These are phyloP conservation scores for Meiosimyza platycephala DNA, from an alignment of 2,888 invertebrate genomes.

Conservation along the genomic window DNA sequence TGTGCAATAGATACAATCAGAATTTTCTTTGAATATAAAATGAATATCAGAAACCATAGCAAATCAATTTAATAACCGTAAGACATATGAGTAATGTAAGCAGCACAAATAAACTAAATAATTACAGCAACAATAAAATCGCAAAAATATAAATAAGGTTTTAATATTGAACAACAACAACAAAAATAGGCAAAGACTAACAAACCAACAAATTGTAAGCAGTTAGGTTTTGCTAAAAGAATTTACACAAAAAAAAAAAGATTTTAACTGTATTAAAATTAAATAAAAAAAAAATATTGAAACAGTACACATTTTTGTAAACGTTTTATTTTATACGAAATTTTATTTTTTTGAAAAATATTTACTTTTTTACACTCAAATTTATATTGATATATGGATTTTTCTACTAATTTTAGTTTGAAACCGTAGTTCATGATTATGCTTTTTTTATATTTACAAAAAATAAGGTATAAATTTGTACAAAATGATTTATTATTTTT, in stretches of 20 bases:
- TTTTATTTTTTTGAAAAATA: neutral
- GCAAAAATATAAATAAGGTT: no score
- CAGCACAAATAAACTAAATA: constrained; percentile 42
- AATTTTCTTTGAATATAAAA: constrained; percentile 65
- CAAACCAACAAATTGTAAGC: constrained; percentile 34
- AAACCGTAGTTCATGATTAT: neutral
- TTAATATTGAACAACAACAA: constrained; percentile 41
- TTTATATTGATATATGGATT: constrained; percentile 9
- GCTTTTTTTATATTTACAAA: neutral
- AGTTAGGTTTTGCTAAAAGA: constrained; percentile 38
- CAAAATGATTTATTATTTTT: constrained; percentile 27
- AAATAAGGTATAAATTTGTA: constrained; percentile 14
- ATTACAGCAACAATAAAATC: constrained; percentile 52
- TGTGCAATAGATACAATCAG: constrained; percentile 68
- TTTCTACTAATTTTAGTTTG: neutral
- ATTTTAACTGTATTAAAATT: neutral
- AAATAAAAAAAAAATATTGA: neutral
- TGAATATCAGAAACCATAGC: neutral
- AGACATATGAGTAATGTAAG: constrained; percentile 35
- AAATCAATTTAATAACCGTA: no score
- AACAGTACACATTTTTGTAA: constrained; percentile 8
- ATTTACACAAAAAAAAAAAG: constrained; percentile 24
- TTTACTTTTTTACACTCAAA: neutral
- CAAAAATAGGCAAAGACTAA: constrained; percentile 3
- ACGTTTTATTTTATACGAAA: neutral